Base-by-base conservation (phyloP, 2,113 vertebrate genomes). In the Hepsetus odoe region DNA sequence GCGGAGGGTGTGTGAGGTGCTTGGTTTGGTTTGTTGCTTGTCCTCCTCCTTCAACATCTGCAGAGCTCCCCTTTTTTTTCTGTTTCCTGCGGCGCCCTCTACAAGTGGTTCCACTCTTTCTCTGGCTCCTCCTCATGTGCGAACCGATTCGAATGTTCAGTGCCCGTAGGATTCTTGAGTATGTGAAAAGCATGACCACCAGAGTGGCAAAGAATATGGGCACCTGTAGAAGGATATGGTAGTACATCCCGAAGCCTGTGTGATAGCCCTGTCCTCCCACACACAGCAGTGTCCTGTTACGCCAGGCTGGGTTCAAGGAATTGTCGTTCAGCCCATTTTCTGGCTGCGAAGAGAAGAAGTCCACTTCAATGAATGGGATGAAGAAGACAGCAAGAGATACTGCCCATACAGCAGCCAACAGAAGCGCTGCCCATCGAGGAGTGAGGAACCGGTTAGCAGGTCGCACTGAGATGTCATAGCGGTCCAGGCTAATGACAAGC, bases 401-500 rank as follows among this genome's bases (percentile, higher is more conserved):
- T 61, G 97, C 95, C 98, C 98, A 99, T 83, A 98, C 96, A 30
- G 89, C 93, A 77, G 94, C 95, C 90, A 99, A 93, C 86, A 99
- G 73, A 33, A 95, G 90, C 80, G 96, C 93, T 82, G 98, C 97
- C 58, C 98, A 95, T 79, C 97, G 95, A 96, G 98, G 97, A 56
- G 97, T 99, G 87, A 99, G 91, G 81, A 99, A 96, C 82, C 97
- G 91, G 86, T 98, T 99, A 83, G 97, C 98, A 67, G 98, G 98
- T 87, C 98, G 97, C 77, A 99, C 98, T 0, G 97, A 99, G 89
- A 99, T 99, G 88, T 99, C 98, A 0, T 99, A 99, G 76, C 98
- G 94, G 90, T 99, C 97, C 82, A 99, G 82, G 72, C 96, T 99
- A 86, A 99, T 98, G 59, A 96, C 97, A 6, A 99, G 96, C 78